Percentiles rank a stretch among this genome's conserved stretches.
These are phyloP conservation scores for Hylomyscus alleni DNA, from an alignment of 2,797 vertebrate species.

Conservation along the genomic window DNA sequence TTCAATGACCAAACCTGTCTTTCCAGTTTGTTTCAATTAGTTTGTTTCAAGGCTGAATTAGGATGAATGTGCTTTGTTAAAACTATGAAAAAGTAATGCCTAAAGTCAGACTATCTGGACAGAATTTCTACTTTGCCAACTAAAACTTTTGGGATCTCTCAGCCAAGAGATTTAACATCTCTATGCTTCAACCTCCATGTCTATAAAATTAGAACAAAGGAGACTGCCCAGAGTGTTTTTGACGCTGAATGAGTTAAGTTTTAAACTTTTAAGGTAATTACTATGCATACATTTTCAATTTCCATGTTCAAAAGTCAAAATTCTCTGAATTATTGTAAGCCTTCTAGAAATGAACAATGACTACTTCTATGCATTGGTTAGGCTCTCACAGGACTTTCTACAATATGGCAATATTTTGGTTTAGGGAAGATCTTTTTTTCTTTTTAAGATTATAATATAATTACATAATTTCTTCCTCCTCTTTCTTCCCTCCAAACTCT, in stretches of 20 bases:
- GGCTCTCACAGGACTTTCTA: neutral
- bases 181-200: constrained; percentile 17
- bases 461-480: neutral
- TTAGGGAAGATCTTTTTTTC: neutral
- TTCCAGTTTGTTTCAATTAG: constrained; percentile 5
- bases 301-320: constrained; percentile 6
- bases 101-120: neutral
- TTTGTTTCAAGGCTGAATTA: neutral
- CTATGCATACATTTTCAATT: neutral
- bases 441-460: neutral
- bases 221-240: neutral
- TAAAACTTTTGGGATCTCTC: neutral
- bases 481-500: neutral
- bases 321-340: neutral
- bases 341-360: neutral
- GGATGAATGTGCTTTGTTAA: neutral
- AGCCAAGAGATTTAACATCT: neutral
- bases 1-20: constrained; percentile 8
- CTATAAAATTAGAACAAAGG: neutral
- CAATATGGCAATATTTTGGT: neutral
- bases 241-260: neutral
- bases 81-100: neutral
- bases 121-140: neutral
- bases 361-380: neutral
- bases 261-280: neutral